Evolutionary conservation across 2,888 invertebrate species (phyloP), one percentile per base, ranked within the genome.

Genomic region (Prosopocoilus inquinatus): DNA sequence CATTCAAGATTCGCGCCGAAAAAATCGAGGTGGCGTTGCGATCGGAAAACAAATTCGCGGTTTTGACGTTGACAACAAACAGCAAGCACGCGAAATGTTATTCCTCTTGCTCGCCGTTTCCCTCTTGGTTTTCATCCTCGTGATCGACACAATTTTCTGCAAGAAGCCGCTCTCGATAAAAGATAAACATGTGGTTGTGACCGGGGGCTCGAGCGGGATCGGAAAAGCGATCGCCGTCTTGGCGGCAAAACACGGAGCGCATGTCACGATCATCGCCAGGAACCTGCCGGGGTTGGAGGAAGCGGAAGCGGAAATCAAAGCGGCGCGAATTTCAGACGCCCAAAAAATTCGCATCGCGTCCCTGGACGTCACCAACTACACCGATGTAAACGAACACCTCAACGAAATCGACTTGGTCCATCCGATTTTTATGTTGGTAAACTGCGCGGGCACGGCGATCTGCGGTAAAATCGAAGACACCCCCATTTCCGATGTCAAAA

Each of bases 191-290:
- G 84, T 88, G 28, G 83, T 88, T 15, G 81, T 97, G 43, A 96
- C 96, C 28, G 97, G 97, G 41, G 97, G 96, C 9, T 96, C 96
- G 0, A 94, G 94, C 78, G 97, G 97, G 5, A 98, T 98, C 66
- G 98, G 97, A 0, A 89, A 91, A 75, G 84, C 88, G 54, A 75
- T 91, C 9, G 96, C 95, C 0, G 79, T 87, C 20, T 83, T 90
- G 69, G 91, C 89, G 9, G 90, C 88, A 0, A 81, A 80, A 68
- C 78, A 83, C 65, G 97, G 97, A 28, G 96, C 96, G 3, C 82
- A 91, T 78, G 92, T 98, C 1, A 94, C 96, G 0, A 84, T 98
- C 50, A 82, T 97, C 60, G 96, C 97, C 1, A 84, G 98, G 68
- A 88, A 94, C 76, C 71, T 82, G 34, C 79, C 82, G 56, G 86